Evolutionary conservation across 2,113 vertebrate genomes (phyloP), one percentile per base, ranked within the genome.

Genomic region (Vulpes vulpes): DNA sequence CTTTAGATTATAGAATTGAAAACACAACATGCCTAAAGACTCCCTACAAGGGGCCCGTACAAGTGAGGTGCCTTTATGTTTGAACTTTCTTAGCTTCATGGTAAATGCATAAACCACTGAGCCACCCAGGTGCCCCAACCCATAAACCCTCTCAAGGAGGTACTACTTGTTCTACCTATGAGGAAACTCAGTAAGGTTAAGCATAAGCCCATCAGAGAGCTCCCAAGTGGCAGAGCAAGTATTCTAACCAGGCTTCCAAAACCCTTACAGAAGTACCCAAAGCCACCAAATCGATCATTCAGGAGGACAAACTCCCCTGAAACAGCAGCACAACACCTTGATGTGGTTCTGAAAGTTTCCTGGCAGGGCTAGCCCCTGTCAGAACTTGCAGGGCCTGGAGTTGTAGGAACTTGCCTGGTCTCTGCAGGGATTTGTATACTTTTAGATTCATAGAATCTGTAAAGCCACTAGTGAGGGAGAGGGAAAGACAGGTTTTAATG

Each of bases 401-500:
- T 5, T 38, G 19, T 49, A n/a, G 87, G 83, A 59, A 64, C 79
- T 64, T 79, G 73, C 92, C 95, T 90, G 11, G 79, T 11, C 10
- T 89, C 32, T 74, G 64, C 8, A 87, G 67, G 65, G 85, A 78
- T 95, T n/a, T 89, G 20, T 11, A 55, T 74, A 43, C 49, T 86
- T 80, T 65, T 51, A 49, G 60, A 82, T 57, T 67, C 67, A 83
- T 0, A 83, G 73, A 53, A 7, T 51, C 65, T 74, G 30, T 57
- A 78, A 94, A 82, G 55, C 35, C 38, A 62, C 43, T 73, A 12
- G 23, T 60, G 60, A 96, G 16, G 22, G 25, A 64, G 59, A 76
- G 12, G 87, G n/a, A 85, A 82, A 96, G 51, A 93, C 22, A 59
- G 57, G 19, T 59, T 96, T 91, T 78, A 53, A 74, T 74, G 76